A percentile compares a stretch with the other conserved stretches of the same genome.
Evolutionary conservation across 2,797 vertebrate genomes (phyloP).

Genomic region (Petrocephalus sullivani): DNA sequence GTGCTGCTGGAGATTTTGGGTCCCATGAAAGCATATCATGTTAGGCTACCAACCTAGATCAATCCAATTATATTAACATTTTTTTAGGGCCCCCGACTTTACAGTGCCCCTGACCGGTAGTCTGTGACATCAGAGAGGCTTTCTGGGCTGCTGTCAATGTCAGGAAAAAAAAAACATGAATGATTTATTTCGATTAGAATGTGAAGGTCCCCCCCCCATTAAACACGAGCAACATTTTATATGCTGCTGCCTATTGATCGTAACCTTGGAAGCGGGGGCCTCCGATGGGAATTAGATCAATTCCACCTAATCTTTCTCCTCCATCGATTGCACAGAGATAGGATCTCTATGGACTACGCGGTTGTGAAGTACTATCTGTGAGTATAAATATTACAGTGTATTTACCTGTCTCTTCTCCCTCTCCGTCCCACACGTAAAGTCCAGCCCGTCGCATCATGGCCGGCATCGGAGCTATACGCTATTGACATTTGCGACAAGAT

Average conservation of each 20-base stretch:
- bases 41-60: neutral
- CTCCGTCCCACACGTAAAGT: neutral
- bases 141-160: neutral
- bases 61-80: neutral
- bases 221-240: neutral
- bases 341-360: neutral
- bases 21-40: neutral
- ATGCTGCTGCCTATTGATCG: neutral
- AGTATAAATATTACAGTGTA: conserved; percentile 13
- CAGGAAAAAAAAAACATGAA: neutral
- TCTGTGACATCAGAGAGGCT: neutral
- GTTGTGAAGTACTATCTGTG: conserved; percentile 11
- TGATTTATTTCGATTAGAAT: neutral
- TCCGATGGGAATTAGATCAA: neutral
- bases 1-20: neutral
- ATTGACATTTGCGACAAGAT: neutral
- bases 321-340: neutral
- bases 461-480: neutral
- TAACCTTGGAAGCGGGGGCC: neutral
- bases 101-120: neutral
- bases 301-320: neutral
- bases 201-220: neutral
- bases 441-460: neutral
- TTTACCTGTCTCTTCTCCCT: neutral
- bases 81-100: neutral